Base-by-base conservation (phyloP, 1,140 invertebrate genomes). In the Heliconius melpomene region DNA sequence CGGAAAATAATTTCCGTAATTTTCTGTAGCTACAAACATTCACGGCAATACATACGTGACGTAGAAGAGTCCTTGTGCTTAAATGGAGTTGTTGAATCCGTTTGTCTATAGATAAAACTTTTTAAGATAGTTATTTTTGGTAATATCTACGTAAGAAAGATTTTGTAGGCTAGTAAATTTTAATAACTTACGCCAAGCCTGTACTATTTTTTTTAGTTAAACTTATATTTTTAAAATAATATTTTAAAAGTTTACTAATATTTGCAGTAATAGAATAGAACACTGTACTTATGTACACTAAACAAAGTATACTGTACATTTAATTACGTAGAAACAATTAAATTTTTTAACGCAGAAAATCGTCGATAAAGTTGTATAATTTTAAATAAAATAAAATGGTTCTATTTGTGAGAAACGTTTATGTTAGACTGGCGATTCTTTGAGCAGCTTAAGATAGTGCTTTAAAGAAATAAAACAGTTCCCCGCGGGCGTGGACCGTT, bases 361-460 rank as follows among this genome's bases (percentile, higher is more conserved):
- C 20, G 26, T 29, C 1, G 23, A 29, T 29, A 13, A 66, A 60
- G 57, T n/a, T 36, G 57, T n/a, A 16, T 72, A 9, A 36, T 32
- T 72, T 38, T 13, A n/a, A 38, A 72, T 72, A 72, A 72, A 72
- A 72, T 72, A 72, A 38, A 40, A 72, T 1, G 16, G 7, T n/a
- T 18, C 6, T 36, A 13, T 70, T 54, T 76, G 23, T 60, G 7
- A 60, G 54, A 60, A 66, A 26, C 9, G 13, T 66, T 66, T 66
- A 26, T 29, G 60, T 66, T 26, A 26, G 60, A 66, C 60, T 77
- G 70, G 40, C 38, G 38, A 66, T 71, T 77, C 60, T 38, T 76
- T 70, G 75, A 70, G n/a, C 57, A 77, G 60, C 60, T 77, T 77
- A 77, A 77, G 60, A 76, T 70, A 76, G 36, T 50, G 38, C 38